Evolutionary conservation across 2,888 invertebrate genomes (phyloP).

Genomic region (Aphrophora alni): DNA sequence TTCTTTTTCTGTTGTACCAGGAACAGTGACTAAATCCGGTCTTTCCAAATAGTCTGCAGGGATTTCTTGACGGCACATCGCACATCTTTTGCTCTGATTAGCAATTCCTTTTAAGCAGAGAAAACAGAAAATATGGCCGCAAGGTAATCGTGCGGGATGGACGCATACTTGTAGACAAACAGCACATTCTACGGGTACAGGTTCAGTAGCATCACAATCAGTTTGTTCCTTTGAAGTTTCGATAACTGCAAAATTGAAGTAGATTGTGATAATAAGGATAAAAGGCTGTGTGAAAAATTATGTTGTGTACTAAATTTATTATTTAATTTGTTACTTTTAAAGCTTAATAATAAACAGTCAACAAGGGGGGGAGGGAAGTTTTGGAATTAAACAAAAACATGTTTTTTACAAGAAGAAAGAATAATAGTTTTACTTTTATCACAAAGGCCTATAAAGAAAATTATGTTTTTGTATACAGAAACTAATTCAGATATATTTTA

Average conservation of each 20-base stretch:
- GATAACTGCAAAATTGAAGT: neutral
- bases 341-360: no score
- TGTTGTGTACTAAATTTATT: no score
- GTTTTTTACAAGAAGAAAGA: no score
- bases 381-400: no score
- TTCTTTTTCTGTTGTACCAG: slow-evolving; percentile 55
- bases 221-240: neutral
- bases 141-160: slow-evolving; percentile 92
- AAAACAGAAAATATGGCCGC: slow-evolving; percentile 95
- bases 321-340: no score
- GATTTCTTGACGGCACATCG: slow-evolving; percentile 90
- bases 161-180: slow-evolving; percentile 90
- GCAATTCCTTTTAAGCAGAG: slow-evolving; percentile 93
- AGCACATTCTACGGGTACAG: slow-evolving; percentile 75
- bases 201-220: neutral
- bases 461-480: no score
- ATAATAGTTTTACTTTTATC: no score
- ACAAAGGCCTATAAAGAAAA: no score
- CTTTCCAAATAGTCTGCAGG: slow-evolving; percentile 88
- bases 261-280: no score
- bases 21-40: slow-evolving; percentile 74
- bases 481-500: no score
- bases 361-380: no score
- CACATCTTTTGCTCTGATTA: slow-evolving; percentile 86
- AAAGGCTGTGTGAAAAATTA: no score